These are phyloP conservation scores for Crotalus helleri DNA, from an alignment of 2,113 vertebrate species.

Conservation along the genomic window DNA sequence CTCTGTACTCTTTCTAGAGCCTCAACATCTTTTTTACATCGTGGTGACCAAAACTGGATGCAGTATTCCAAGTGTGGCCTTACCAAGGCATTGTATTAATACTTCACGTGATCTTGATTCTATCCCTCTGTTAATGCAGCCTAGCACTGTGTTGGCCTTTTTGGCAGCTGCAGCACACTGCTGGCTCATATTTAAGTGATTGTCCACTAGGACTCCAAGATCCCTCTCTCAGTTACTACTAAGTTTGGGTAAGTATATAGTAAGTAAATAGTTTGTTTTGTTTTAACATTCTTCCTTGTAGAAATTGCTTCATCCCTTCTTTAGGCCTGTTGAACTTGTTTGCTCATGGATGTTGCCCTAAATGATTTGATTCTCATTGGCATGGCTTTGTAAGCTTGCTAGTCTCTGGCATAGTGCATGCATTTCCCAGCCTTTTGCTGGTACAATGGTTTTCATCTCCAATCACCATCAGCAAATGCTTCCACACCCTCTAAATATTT, in stretches of 20 bases:
- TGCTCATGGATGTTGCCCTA: conserved; percentile 9
- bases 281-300: not conserved
- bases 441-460: not conserved
- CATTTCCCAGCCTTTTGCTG: conserved; percentile 4
- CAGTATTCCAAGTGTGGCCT: too few species aligned
- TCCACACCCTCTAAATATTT: conserved; percentile 2
- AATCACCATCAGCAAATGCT: not conserved
- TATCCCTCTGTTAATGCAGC: too few species aligned
- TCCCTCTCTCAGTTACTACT: too few species aligned
- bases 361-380: conserved; percentile 7
- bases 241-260: not conserved
- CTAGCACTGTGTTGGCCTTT: too few species aligned
- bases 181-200: too few species aligned
- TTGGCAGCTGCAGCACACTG: too few species aligned
- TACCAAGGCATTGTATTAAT: too few species aligned
- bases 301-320: conserved; percentile 5
- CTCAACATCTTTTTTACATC: too few species aligned
- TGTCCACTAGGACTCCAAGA: too few species aligned
- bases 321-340: conserved; percentile 14
- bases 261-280: not conserved
- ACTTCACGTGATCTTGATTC: too few species aligned
- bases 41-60: too few species aligned
- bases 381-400: not conserved
- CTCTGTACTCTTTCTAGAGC: too few species aligned
- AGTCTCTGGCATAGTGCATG: not conserved